Conservation (phyloP, 2,797 vertebrate genomes). For the Mastacembelus armatus region DNA sequence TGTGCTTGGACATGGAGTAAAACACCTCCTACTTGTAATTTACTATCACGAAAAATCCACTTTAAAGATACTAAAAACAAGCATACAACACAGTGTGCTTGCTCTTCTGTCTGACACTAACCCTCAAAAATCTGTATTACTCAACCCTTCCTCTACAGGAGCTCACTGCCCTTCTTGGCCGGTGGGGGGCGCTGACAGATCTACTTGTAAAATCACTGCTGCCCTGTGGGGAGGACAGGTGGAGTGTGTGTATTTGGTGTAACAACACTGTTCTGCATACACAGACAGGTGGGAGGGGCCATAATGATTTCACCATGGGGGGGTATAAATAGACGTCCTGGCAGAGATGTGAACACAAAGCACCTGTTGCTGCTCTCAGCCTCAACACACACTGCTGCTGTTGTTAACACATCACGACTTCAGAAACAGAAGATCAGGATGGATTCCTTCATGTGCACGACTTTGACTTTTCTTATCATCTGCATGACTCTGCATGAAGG, state of each 20-base stretch:
- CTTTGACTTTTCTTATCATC: conserved; percentile 77
- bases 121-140: not conserved
- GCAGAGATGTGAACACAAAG: conserved; percentile 61
- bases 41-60: not conserved
- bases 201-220: conserved; percentile 7
- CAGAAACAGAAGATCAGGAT: conserved; percentile 46
- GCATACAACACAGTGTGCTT: too few species aligned
- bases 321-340: conserved; percentile 71
- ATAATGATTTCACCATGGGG: conserved; percentile 6
- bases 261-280: conserved; percentile 38
- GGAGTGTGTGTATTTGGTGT: conserved; percentile 52
- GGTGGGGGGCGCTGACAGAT: conserved; percentile 32
- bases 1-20: not conserved
- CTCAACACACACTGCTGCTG: conserved; percentile 1
- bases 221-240: conserved; percentile 64
- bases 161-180: conserved; percentile 18
- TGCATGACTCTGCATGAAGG: conserved; percentile 84
- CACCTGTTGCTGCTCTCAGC: conserved; percentile 76
- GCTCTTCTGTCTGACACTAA: too few species aligned
- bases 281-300: conserved; percentile 51
- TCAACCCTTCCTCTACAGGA: not conserved
- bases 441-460: conserved; percentile 58
- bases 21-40: not conserved
- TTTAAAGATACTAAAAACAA: not conserved
- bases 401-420: conserved; percentile 8